Evolutionary conservation across 2,113 vertebrate species (phyloP).

Genomic region (Osmerus mordax): DNA sequence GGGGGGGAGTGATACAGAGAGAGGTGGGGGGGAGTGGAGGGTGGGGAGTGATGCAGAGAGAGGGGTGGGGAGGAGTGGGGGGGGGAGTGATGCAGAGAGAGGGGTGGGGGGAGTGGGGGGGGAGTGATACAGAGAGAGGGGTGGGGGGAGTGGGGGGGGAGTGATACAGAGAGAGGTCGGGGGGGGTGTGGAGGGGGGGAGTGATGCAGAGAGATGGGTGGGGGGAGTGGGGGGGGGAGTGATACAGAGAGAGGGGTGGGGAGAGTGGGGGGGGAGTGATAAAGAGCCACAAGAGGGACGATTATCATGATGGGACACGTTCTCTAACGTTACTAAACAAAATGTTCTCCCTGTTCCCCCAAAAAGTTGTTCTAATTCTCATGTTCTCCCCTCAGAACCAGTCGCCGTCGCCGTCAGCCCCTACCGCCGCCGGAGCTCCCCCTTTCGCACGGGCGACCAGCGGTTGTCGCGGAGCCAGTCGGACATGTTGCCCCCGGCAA

Average conservation of each 20-base stretch:
- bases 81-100: not conserved
- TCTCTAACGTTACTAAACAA: not conserved
- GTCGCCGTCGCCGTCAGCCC: constrained; percentile 49
- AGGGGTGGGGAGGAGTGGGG: not conserved
- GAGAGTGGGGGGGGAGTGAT: no score
- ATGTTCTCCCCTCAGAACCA: constrained; percentile 43
- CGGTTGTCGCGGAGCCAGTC: constrained; percentile 84
- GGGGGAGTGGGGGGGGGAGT: no score
- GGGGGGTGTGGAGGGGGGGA: no score
- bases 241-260: not conserved
- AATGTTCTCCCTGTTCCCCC: no score
- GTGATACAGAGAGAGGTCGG: not conserved
- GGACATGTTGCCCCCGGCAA: constrained; percentile 69
- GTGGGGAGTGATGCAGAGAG: not conserved
- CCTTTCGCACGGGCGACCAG: constrained; percentile 65
- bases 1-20: not conserved
- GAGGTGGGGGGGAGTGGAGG: not conserved
- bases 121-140: no score
- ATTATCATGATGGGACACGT: not conserved
- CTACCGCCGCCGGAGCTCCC: constrained; percentile 58
- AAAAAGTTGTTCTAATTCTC: not conserved
- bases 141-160: no score
- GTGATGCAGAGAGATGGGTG: not conserved
- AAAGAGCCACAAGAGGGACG: not conserved
- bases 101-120: no score